These are phyloP conservation scores for Tympanoctomys barrerae DNA, from an alignment of 2,797 vertebrate species.

Conservation along the genomic window DNA sequence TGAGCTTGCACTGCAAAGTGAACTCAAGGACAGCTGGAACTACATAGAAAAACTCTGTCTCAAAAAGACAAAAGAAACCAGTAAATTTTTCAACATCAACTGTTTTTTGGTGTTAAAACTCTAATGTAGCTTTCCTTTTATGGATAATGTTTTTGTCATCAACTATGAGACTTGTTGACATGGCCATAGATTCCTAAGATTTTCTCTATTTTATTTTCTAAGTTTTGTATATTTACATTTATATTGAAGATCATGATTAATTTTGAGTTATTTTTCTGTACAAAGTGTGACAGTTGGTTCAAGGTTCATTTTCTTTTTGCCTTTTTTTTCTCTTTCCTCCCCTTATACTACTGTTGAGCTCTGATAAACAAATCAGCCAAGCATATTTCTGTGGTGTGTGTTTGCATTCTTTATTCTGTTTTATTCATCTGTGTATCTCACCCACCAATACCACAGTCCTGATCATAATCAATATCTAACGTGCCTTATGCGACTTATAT, in stretches of 20 bases:
- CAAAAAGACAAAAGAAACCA: neutral
- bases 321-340: neutral
- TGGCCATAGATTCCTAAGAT: neutral
- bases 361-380: neutral
- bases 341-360: neutral
- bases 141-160: neutral
- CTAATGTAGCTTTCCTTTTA: neutral
- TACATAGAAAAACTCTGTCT: too few relatives aligned
- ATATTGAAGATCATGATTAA: neutral
- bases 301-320: neutral
- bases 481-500: neutral
- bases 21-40: too few relatives aligned
- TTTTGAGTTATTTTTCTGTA: neutral
- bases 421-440: neutral
- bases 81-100: neutral
- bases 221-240: neutral
- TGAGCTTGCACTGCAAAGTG: too few relatives aligned
- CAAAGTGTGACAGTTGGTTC: neutral
- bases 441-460: neutral
- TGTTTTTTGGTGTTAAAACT: neutral
- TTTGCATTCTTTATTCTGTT: neutral
- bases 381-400: neutral
- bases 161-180: neutral
- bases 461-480: neutral
- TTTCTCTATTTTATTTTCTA: neutral